Evolutionary conservation across 2,888 invertebrate species (phyloP), one percentile per base, ranked within the genome.

Genomic region (Matsumyia berberina): DNA sequence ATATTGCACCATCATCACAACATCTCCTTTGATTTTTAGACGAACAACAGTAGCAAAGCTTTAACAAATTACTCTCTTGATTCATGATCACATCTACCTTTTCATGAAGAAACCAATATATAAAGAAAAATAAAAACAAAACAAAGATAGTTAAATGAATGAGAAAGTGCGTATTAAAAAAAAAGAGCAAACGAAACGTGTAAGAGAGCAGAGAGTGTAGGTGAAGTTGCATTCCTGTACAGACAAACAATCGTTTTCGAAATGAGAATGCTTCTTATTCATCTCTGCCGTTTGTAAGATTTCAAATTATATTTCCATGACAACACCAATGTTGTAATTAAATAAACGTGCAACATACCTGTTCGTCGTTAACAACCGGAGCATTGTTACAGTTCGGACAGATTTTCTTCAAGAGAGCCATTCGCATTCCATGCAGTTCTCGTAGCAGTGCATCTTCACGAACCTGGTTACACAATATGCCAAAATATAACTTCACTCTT

Each of bases 361-460:
- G 90, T 88, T 92, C 92, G 58, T 91, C 90, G 87, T 90, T 91
- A 17, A 88, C 88, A 78, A 89, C 89, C 57, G 89, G 94, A 86
- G 93, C 93, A 87, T 93, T 93, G 83, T 93, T 93, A 88, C 95
- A 95, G 88, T 94, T 94, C 89, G 94, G 94, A 89, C 95, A 94
- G 67, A 89, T 90, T 87, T 91, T 91, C 72, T 91, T 91, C 87
- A 95, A 92, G 86, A 97, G 92, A 66, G 96, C 95, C 91, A 95
- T 93, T 86, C 96, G 94, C 86, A 96, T 96, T 80, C 95, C 94
- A 70, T 96, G 95, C 73, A 97, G 92, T 91, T 97, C 97, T 70
- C 95, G 94, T 89, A 95, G 94, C 64, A 97, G 92, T 24, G 95
- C 94, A 89, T 96, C 96, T 87, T 97, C 95, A 88, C 95, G 95